Conservation (phyloP, 2,888 invertebrate genomes). For the Xestia rhomboidea region DNA sequence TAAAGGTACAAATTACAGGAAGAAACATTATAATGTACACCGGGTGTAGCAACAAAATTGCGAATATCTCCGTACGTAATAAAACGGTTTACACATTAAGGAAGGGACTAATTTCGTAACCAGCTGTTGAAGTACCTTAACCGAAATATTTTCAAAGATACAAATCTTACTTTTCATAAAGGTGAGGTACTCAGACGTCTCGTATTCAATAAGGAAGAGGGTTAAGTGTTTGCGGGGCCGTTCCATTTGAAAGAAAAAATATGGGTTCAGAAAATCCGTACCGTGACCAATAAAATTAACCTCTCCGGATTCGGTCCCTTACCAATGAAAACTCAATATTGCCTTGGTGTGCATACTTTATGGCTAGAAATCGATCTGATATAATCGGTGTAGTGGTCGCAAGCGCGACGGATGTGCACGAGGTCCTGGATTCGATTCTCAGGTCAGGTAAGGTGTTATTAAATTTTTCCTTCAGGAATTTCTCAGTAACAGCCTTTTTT, state of each 20-base stretch:
- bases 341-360: constrained; percentile 17
- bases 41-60: constrained; percentile 54
- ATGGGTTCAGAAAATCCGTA: constrained; percentile 39
- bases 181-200: constrained; percentile 34
- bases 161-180: constrained; percentile 42
- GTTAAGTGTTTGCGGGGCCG: constrained; percentile 37
- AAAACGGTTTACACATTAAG: constrained; percentile 49
- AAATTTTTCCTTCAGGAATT: neutral
- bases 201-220: constrained; percentile 37
- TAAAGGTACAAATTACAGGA: constrained; percentile 36
- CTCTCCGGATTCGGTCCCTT: constrained; percentile 17
- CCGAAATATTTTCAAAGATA: constrained; percentile 33
- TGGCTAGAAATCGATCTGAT: neutral
- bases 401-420: neutral
- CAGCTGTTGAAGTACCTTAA: constrained; percentile 42
- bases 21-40: constrained; percentile 43
- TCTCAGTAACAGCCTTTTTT: neutral
- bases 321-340: constrained; percentile 41
- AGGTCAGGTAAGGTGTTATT: neutral
- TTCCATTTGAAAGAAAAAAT: constrained; percentile 45
- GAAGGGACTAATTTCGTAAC: constrained; percentile 46
- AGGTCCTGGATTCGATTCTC: neutral
- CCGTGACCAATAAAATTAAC: constrained; percentile 47
- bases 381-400: neutral
- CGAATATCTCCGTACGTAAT: constrained; percentile 49